Percentiles rank a stretch among this genome's conserved stretches.
phyloP scores from a whole-genome alignment of 2,113 vertebrate genomes.

The Rhea americana region DNA sequence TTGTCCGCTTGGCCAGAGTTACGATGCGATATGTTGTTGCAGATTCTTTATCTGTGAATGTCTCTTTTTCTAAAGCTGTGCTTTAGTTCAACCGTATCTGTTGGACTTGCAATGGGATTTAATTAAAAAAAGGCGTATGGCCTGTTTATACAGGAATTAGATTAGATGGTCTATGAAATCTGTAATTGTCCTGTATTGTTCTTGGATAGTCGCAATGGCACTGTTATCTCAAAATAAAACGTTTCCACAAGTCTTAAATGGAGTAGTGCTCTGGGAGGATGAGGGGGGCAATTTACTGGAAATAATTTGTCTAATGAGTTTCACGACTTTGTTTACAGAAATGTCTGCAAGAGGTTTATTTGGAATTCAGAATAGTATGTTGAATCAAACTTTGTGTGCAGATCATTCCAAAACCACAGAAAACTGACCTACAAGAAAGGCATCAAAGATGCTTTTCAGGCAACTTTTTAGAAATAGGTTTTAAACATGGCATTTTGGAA shows the following conservation, averaged over 20 bases:
- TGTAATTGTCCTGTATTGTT: slow-evolving; percentile 9
- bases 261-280: not conserved
- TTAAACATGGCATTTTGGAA: not conserved
- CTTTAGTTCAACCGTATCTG: not conserved
- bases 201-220: slow-evolving; percentile 12
- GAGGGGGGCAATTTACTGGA: slow-evolving; percentile 11
- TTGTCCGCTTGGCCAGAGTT: not conserved
- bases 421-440: not conserved
- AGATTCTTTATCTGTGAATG: not conserved
- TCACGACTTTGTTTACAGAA: not conserved
- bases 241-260: slow-evolving; percentile 28
- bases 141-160: slow-evolving; percentile 37
- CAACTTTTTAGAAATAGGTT: not conserved
- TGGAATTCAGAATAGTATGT: not conserved
- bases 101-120: slow-evolving; percentile 2
- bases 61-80: not conserved
- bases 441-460: not conserved
- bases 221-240: slow-evolving; percentile 3
- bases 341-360: not conserved
- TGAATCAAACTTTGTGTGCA: not conserved
- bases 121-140: slow-evolving; percentile 7
- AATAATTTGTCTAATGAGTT: slow-evolving; percentile 13
- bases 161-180: slow-evolving; percentile 11
- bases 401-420: not conserved
- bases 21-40: not conserved